phyloP scores from a whole-genome alignment of 1,140 invertebrate species.

The Papilio machaon region DNA sequence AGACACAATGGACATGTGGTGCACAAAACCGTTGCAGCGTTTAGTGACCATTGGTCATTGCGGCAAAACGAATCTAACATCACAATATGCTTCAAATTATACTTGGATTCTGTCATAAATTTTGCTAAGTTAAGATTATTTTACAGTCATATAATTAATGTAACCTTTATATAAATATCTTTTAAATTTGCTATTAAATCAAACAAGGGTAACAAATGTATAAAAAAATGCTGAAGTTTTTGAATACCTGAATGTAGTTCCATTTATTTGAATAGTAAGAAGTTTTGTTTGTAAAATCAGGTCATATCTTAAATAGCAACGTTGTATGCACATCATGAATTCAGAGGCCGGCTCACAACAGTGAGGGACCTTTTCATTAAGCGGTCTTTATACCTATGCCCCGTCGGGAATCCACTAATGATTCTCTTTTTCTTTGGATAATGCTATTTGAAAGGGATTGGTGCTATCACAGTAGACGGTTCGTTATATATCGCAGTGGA shows the following conservation, averaged over 20 bases:
- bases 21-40: not conserved
- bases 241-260: not conserved
- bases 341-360: not conserved
- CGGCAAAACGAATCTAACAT: not conserved
- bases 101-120: not conserved
- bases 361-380: not conserved
- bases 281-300: not conserved
- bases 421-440: constrained; percentile 1
- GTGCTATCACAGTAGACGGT: not conserved
- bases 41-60: not conserved
- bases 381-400: constrained; percentile 2
- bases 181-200: no score
- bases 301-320: constrained; percentile 20
- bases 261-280: not conserved
- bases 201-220: not conserved
- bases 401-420: not conserved
- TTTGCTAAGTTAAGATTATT: no score
- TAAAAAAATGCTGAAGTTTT: not conserved
- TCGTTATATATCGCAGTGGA: not conserved
- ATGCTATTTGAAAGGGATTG: constrained; percentile 23
- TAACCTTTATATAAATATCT: no score
- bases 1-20: not conserved
- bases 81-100: not conserved
- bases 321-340: constrained; percentile 17
- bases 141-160: no score